Conservation (phyloP, 2,888 invertebrate genomes). For the Mesodorylaimus sp. region DNA sequence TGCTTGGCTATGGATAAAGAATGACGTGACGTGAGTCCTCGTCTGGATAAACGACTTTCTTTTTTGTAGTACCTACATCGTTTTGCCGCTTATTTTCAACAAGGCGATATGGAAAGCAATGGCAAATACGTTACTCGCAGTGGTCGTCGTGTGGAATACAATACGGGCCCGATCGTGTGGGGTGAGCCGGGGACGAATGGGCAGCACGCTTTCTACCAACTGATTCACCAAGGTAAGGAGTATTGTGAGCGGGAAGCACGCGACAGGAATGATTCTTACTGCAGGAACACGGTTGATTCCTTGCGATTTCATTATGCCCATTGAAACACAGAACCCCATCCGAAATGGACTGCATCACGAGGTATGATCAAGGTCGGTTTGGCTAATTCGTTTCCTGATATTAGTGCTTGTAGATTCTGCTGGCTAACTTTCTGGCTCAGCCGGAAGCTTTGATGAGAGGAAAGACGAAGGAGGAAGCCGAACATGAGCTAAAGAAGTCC, state of each 20-base stretch:
- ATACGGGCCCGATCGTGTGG: constrained; percentile 68
- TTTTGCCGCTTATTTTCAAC: constrained; percentile 99
- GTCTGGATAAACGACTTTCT: background rate
- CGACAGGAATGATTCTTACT: no score
- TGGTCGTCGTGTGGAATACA: constrained; percentile 36
- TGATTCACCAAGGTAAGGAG: constrained; percentile 92
- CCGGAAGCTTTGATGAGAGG: constrained; percentile 92
- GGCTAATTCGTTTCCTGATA: background rate
- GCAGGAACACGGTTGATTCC: constrained; percentile 70
- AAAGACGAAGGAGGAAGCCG: constrained; percentile 48
- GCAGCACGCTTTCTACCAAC: constrained; percentile 97
- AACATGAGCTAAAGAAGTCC: constrained; percentile 56
- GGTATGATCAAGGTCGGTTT: no score
- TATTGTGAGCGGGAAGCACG: no score
- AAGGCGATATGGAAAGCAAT: constrained; percentile 99
- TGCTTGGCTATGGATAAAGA: no score
- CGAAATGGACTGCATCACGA: constrained; percentile 65
- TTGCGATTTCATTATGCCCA: constrained; percentile 87
- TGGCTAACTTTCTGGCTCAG: constrained; percentile 94
- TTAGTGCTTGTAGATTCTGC: constrained; percentile 45
- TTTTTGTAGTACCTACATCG: constrained; percentile 59
- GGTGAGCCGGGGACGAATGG: constrained; percentile 99
- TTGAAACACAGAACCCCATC: constrained; percentile 70
- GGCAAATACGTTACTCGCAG: constrained; percentile 53
- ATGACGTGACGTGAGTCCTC: background rate